A percentile compares a stretch with the other conserved stretches of the same genome.
phyloP scores from a whole-genome alignment of 37 sponge, comb jelly and placozoan genomes.

The Spongilla lacustris region DNA sequence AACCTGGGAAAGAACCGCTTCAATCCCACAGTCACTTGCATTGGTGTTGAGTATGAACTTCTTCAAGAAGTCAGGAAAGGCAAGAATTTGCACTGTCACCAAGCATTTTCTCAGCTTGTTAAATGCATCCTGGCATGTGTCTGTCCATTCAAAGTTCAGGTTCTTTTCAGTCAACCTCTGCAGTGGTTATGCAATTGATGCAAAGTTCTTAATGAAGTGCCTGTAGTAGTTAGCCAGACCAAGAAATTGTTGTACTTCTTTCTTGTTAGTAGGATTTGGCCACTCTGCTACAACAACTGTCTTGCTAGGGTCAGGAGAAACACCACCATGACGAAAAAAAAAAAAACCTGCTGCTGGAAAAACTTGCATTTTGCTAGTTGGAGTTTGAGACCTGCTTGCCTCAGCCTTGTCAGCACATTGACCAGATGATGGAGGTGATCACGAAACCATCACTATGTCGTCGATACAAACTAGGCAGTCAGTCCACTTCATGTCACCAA shows the following conservation, averaged over 20 bases:
- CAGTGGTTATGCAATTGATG: conserved; percentile 6
- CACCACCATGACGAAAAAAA: too few species aligned
- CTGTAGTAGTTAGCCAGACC: conserved; percentile 23
- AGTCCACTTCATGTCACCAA: too few species aligned
- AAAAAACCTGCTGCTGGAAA: too few species aligned
- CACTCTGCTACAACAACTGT: too few species aligned
- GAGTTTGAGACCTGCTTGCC: too few species aligned
- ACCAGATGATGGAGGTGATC: too few species aligned
- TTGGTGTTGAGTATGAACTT: conserved; percentile 4
- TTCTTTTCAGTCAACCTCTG: conserved; percentile 20
- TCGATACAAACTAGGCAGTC: too few species aligned
- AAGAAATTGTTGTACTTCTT: conserved; percentile 27
- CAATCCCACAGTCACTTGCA: not conserved
- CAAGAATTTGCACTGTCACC: not conserved
- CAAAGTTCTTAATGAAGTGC: conserved; percentile 18
- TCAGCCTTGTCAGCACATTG: too few species aligned
- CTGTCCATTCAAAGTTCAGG: not conserved
- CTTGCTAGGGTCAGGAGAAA: too few species aligned
- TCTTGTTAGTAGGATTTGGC: not conserved
- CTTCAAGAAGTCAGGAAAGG: not conserved
- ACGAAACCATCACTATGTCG: too few species aligned
- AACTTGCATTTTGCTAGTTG: too few species aligned
- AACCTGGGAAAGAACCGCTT: conserved; percentile 5
- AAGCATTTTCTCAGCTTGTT: not conserved
- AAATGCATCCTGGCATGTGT: conserved; percentile 5